Base-by-base conservation (phyloP, 2,113 vertebrate species). In the Nerophis ophidion region DNA sequence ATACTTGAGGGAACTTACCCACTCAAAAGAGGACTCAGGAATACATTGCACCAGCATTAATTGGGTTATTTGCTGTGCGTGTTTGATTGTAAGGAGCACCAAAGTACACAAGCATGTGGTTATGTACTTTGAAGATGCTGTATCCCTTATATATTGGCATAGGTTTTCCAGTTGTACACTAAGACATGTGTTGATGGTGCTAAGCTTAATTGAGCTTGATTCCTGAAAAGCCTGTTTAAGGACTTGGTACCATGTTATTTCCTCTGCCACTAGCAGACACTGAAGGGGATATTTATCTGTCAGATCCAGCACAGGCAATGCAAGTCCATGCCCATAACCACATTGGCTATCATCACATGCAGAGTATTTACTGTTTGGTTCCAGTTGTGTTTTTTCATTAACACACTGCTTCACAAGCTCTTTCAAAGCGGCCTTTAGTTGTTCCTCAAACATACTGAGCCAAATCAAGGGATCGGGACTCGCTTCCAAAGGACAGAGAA, bases 1-100 rank as follows among this genome's bases (percentile, higher is more conserved):
- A 74, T 95, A 94, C 70, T 93, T 95, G 67, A 95, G 74, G 47
- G 86, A 79, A 64, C 87, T 85, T n/a, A 89, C 85, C 92, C 93
- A 95, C 63, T 92, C 87, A 66, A 95, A 96, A 62, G 91, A 91
- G 0, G 77, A 79, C 35, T 81, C 77, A 7, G 71, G 63, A 1
- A n/a, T 61, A 58, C n/a, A 53, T 11, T 81, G 40, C n/a, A 83
- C 61, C 14, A 87, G 72, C 64, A 82, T 73, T 11, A 95, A 81
- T 17, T 56, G 75, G 56, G 81, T 71, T 0, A 89, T 68, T 42
- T 87, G 65, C 42, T 91, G 84, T 3, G 80, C 80, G 17, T 96
- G 92, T 17, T 81, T 86, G 64, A 92, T 87, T 38, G 72, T 70
- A 4, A 87, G 70, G 3, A 85, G 61, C 48, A 87, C 72, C 52